Evolutionary conservation across 2,113 vertebrate genomes (phyloP).

Genomic region (Puma concolor): DNA sequence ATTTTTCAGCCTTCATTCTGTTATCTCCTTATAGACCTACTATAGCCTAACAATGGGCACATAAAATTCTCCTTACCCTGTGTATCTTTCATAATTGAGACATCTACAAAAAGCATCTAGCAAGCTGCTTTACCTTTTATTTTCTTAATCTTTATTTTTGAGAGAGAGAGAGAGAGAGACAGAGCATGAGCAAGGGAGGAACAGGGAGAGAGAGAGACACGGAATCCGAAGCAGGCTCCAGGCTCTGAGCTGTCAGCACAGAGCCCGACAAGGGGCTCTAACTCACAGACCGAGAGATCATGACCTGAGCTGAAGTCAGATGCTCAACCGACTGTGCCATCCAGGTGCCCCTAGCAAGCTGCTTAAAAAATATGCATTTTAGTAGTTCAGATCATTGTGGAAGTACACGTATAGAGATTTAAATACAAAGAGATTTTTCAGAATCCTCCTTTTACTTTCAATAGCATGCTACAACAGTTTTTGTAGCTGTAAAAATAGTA

Average conservation of each 20-base stretch:
- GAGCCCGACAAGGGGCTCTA: no score
- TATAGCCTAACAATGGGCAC: neutral
- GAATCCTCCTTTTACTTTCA: neutral
- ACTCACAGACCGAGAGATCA: no score
- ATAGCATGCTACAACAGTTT: neutral
- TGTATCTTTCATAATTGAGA: neutral
- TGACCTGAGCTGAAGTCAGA: no score
- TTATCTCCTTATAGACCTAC: neutral
- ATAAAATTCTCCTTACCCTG: neutral
- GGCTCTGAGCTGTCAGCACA: no score
- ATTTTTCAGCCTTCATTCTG: neutral
- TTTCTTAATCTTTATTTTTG: no score
- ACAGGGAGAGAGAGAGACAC: no score
- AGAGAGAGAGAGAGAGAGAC: no score
- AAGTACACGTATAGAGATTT: neutral
- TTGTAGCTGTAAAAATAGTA: neutral
- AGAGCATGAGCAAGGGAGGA: no score
- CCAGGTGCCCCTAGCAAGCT: no score
- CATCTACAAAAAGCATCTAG: neutral
- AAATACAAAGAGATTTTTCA: neutral
- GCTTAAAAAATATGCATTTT: neutral
- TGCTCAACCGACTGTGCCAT: no score
- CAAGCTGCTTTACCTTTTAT: neutral
- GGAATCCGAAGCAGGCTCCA: no score
- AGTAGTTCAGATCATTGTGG: neutral